phyloP scores from a whole-genome alignment of 2,113 vertebrate genomes.

The Anoura caudifer region DNA sequence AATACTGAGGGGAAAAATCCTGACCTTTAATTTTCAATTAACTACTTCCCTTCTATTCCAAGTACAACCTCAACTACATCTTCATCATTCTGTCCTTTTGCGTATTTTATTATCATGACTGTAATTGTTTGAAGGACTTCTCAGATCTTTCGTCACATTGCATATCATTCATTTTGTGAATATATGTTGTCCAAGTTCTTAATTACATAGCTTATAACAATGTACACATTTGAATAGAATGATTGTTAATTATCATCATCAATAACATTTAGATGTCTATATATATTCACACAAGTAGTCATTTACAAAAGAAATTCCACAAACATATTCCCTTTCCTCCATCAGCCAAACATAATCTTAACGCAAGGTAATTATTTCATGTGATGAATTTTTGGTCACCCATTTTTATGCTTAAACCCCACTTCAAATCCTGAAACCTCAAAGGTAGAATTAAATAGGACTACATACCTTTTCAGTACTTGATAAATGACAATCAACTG shows the following conservation, averaged over 20 bases:
- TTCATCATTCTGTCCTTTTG: not conserved
- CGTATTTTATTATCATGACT: constrained; percentile 26
- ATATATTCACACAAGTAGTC: not conserved
- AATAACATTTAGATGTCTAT: not conserved
- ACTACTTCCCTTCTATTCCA: not conserved
- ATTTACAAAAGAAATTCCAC: constrained; percentile 52
- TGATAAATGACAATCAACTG: not conserved
- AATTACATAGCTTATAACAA: constrained; percentile 9
- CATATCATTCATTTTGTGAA: constrained; percentile 27
- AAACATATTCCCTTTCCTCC: not conserved
- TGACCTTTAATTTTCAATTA: constrained; percentile 9
- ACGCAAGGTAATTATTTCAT: constrained; percentile 6
- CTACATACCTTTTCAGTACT: not conserved
- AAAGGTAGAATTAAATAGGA: not conserved
- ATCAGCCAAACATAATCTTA: not conserved
- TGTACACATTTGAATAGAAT: not conserved
- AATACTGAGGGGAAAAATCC: not conserved
- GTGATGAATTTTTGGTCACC: not conserved
- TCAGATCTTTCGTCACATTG: not conserved
- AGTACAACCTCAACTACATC: not conserved
- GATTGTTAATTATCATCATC: not conserved
- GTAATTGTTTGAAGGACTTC: not conserved
- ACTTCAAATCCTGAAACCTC: not conserved
- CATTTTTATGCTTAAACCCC: constrained; percentile 13
- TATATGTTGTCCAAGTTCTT: not conserved